Conservation (phyloP, 64 coral and sea anemone genomes). For the Porites lutea region DNA sequence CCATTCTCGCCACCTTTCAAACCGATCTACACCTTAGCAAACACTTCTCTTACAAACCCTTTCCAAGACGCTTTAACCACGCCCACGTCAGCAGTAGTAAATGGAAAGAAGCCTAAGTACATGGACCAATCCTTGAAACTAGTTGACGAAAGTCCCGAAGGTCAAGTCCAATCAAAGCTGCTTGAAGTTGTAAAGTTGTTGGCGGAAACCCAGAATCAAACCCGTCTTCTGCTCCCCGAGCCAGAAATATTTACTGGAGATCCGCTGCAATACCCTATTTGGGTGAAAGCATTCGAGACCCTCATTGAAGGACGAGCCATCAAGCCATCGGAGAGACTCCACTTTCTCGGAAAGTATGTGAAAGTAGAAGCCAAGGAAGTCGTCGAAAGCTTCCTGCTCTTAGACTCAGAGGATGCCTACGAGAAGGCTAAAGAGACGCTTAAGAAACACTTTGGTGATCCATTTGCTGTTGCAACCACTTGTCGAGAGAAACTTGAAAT, state of each 20-base stretch:
- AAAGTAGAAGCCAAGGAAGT: constrained; percentile 65
- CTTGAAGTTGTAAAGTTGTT: not conserved
- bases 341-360: constrained; percentile 64
- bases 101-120: no score
- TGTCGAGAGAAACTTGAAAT: constrained; percentile 51
- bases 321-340: constrained; percentile 29
- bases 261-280: constrained; percentile 38
- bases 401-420: constrained; percentile 56
- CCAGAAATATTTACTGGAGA: not conserved
- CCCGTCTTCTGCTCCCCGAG: not conserved
- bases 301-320: constrained; percentile 50
- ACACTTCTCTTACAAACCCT: not conserved
- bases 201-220: not conserved
- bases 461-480: constrained; percentile 10
- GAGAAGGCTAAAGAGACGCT: constrained; percentile 64
- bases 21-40: not conserved
- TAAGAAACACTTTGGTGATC: constrained; percentile 57
- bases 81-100: not conserved
- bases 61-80: no score
- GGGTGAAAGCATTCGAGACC: constrained; percentile 61
- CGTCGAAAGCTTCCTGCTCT: constrained; percentile 56
- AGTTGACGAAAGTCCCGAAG: not conserved
- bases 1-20: not conserved
- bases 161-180: not conserved
- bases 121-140: no score